Evolutionary conservation across 2,888 invertebrate species (phyloP), one percentile per base, ranked within the genome.

Genomic region (Andrena minutula): DNA sequence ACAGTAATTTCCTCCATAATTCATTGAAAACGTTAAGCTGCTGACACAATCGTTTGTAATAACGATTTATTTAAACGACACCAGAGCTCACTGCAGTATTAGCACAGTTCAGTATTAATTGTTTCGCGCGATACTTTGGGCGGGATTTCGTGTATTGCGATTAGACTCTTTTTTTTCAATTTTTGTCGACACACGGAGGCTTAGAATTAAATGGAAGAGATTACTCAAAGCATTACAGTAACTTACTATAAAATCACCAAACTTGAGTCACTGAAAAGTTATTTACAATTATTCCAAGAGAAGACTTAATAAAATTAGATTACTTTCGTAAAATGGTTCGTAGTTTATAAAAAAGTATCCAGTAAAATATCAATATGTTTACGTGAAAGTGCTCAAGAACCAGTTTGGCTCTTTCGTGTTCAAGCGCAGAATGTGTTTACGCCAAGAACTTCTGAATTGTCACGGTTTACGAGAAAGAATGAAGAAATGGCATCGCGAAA

Each of bases 181-280:
- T 79, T 60, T 72, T 4, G 20, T 63, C 69, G 77, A 73, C 70
- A 63, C 73, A 69, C 58, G 3, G 69, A 73, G 80, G 68, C 69
- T 53, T 12, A 3, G 26, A 8, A 16, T 12, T 51, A 7, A 51
- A 51, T 32, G 3, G 10, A 74, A 30, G 23, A 12, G 23, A 72
- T 30, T 10, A 30, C 28, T 20, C 26, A 7, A 28, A n/a, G 58
- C 20, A n/a, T 51, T 16, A 5, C 16, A 20, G 12, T 8, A 10
- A 2, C 2, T 20, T 23, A 23, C 20, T 49, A n/a, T 66, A 65
- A 66, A 26, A 28, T 63, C 32, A 20, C 2, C 4, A 35, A 35
- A 61, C n/a, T 32, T 4, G 61, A 32, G 32, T 8, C 32, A 10
- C 16, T 23, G 7, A 35, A 6, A 2, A 8, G n/a, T 60, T 20